Evolutionary conservation across 2,797 vertebrate species (phyloP).

Genomic region (Enteromius afrohamiltoni): DNA sequence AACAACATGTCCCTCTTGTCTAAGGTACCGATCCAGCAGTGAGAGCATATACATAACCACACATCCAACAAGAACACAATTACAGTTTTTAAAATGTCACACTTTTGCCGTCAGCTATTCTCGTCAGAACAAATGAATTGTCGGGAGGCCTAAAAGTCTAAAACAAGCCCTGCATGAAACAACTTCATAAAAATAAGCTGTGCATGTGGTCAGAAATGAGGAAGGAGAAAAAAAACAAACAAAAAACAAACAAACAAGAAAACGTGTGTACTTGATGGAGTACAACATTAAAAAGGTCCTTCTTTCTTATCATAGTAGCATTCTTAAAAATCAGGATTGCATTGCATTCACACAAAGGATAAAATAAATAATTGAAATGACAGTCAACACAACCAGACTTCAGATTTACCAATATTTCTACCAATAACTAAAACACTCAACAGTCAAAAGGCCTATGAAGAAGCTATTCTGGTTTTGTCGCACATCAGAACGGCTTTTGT

Average conservation of each 20-base stretch:
- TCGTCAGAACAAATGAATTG: conserved; percentile 11
- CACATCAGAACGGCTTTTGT: conserved; percentile 14
- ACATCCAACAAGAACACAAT: conserved; percentile 49
- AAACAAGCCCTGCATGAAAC: conserved; percentile 43
- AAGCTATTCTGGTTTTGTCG: conserved; percentile 27
- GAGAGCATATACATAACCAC: conserved; percentile 54
- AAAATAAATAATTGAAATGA: conserved; percentile 54
- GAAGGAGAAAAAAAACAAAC: too few relatives aligned
- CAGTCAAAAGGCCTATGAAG: conserved; percentile 52
- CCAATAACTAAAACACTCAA: conserved; percentile 53
- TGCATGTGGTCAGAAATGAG: conserved; percentile 47
- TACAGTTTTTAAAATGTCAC: conserved; percentile 34
- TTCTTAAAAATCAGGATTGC: conserved; percentile 14
- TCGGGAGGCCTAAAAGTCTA: conserved; percentile 49
- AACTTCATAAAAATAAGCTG: conserved; percentile 39
- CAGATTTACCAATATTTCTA: conserved; percentile 49
- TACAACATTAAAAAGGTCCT: conserved; percentile 21
- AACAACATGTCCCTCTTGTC: conserved; percentile 37
- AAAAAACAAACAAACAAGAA: background rate
- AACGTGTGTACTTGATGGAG: conserved; percentile 22
- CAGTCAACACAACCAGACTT: conserved; percentile 49
- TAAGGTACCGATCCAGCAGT: conserved; percentile 61
- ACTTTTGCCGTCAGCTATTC: conserved; percentile 37
- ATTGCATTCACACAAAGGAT: conserved; percentile 45
- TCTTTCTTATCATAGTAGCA: background rate